Evolutionary conservation across 2,113 vertebrate species (phyloP), one percentile per base, ranked within the genome.

Genomic region (Bufo bufo): DNA sequence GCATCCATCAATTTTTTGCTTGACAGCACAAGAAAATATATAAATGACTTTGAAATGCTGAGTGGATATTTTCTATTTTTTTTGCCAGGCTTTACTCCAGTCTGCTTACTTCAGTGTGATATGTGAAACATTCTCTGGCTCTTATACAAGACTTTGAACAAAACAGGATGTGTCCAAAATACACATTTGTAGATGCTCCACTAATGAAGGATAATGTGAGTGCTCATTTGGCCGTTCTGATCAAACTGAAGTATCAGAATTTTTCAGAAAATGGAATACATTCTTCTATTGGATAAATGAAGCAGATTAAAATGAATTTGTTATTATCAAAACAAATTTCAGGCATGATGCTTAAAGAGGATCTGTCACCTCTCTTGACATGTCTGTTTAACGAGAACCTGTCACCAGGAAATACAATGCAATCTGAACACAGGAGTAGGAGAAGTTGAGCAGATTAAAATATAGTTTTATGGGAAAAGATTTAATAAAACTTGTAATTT

Each of bases 1-100:
- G 56, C 66, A 72, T 50, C 33, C 61, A 56, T 80, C 47, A 87
- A 71, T 80, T 79, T 77, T 80, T 52, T 80, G 63, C 85, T 87
- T 86, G 50, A 50, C 17, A 19, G 61, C 49, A 71, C 75, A 56
- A 74, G 61, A 80, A 87, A 87, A 81, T 81, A 58, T 58, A 87
- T 71, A 58, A 43, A 71, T 78, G 52, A 23, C n/a, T 52, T 47
- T 61, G 43, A 47, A 19, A 61, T 61, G 56, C 54, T 47, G 54
- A 75, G 54, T 86, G 78, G 43, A 19, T 11, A 23, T 75, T 58
- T 74, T 72, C 1, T 2, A 72, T 74, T 74, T 74, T 86, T 86
- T n/a, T 54, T 79, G 45, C 43, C 56, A 77, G 19, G 43, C 23
- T 19, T 77, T 43, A 77, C 65, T 33, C 72, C 74, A 77, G 84